Base-by-base conservation (phyloP, 2,797 vertebrate genomes). In the Halcyon leucocephala region DNA sequence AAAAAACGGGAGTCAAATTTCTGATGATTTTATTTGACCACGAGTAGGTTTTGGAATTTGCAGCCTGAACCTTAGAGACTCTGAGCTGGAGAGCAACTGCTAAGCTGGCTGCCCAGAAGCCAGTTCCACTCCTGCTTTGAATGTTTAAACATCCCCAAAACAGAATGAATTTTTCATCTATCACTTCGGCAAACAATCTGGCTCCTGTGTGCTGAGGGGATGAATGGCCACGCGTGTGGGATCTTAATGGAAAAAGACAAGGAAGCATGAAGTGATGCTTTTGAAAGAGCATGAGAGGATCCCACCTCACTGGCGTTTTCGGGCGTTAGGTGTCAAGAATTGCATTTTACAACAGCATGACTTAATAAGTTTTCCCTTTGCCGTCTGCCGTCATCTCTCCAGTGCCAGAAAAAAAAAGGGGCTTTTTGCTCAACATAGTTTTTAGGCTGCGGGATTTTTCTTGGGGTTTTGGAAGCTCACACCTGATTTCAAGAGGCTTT, bases 141-240 rank as follows among this genome's bases (percentile, higher is more conserved):
- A 96, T 95, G 92, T 96, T 96, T 94, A 95, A 96, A 94, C 89
- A 94, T 94, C 80, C 88, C 80, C 90, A n/a, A 91, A 96, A 88
- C 80, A 90, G 90, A 94, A 95, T 96, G 93, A 96, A 95, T 97
- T 97, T 97, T 97, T 96, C 91, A 96, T 97, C 93, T 92, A 93
- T 94, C 95, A 93, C 90, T 96, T 95, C 2, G 3, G 93, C 93
- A 96, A 96, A 95, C 97, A 95, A 91, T 95, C 94, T 95, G 97
- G 93, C 93, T 96, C 86, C 94, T 90, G 87, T 88, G 92, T 91
- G 92, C 93, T 42, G 67, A 89, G 77, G 88, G 96, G 92, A 93
- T 89, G 95, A 97, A 96, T 81, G 82, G 90, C 93, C 90, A 82
- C 22, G 58, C 89, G 35, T 70, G 87, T 26, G 90, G 91, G 92